Evolutionary conservation across 2,797 vertebrate species (phyloP), one percentile per base, ranked within the genome.

Genomic region (Danio kyathit): DNA sequence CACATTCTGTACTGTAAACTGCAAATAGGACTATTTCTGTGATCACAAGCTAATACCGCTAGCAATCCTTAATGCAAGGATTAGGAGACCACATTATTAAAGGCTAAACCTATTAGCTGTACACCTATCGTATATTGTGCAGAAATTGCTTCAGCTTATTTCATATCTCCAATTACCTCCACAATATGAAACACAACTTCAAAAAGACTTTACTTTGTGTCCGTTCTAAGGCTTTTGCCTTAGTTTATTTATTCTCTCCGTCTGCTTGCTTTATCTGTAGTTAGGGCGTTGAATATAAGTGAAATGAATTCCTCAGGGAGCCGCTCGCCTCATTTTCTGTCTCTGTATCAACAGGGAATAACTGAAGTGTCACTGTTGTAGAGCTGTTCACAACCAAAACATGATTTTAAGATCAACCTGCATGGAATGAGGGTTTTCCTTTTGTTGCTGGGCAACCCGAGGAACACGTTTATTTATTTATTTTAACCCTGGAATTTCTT

Each of bases 21-120:
- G 48, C 71, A 80, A 46, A 69, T 60, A 59, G 29, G 21, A 57
- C 70, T 65, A 56, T 76, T 76, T 54, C 69, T 66, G 66, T 69
- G 60, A 80, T 76, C 44, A 82, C 10, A 41, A 69, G 44, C 76
- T 79, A 77, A 81, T 74, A 75, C 57, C 49, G 41, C 17, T 56
- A 44, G 61, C 70, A 57, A 2, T 49, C 40, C 66, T 72, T 82
- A 72, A 82, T 85, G 65, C 57, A 52, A 21, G 76, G 84, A 80
- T 85, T 82, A 76, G 59, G 41, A n/a, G 12, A 64, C n/a, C 80
- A n/a, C 57, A 78, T 80, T 83, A 80, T 61, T 67, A 80, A 80
- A 57, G n/a, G 66, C 63, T 80, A 80, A 83, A 79, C 72, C 74
- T 69, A 49, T 80, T 82, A 83, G 61, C 69, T 77, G 51, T 69